These are phyloP conservation scores for Danionella dracula DNA, from an alignment of 2,797 vertebrate genomes.

Conservation along the genomic window DNA sequence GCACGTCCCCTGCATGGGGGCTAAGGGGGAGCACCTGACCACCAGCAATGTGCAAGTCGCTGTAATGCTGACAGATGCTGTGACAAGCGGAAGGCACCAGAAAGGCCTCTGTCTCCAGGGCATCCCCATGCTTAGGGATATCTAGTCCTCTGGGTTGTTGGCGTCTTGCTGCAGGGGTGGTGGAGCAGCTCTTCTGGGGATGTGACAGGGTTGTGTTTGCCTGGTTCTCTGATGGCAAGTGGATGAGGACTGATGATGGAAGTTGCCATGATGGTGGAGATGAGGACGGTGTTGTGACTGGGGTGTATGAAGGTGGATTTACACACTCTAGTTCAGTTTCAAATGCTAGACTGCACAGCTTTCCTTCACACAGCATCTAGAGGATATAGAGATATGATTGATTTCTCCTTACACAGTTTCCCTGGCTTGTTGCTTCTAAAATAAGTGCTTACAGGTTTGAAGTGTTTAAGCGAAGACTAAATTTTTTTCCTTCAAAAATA, in stretches of 20 bases:
- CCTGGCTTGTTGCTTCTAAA: too few relatives aligned
- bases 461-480: too few relatives aligned
- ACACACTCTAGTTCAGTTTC: conserved; percentile 47
- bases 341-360: conserved; percentile 59
- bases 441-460: too few relatives aligned
- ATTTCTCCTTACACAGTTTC: too few relatives aligned
- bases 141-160: conserved; percentile 56
- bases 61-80: conserved; percentile 94
- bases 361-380: conserved; percentile 72
- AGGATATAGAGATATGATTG: too few relatives aligned
- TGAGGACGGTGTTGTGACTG: conserved; percentile 26
- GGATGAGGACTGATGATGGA: conserved; percentile 27
- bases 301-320: conserved; percentile 29
- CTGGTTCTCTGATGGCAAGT: conserved; percentile 19
- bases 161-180: conserved; percentile 10
- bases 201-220: conserved; percentile 3
- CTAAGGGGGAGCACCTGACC: conserved; percentile 87
- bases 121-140: conserved; percentile 56
- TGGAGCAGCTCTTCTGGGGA: conserved; percentile 5
- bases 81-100: conserved; percentile 88
- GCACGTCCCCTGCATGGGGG: conserved; percentile 68
- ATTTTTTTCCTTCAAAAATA: too few relatives aligned
- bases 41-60: conserved; percentile 88
- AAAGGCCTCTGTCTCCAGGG: conserved; percentile 72
- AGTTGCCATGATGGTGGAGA: conserved; percentile 31